Base-by-base conservation (phyloP, 2,113 vertebrate genomes). In the Panthera tigris region DNA sequence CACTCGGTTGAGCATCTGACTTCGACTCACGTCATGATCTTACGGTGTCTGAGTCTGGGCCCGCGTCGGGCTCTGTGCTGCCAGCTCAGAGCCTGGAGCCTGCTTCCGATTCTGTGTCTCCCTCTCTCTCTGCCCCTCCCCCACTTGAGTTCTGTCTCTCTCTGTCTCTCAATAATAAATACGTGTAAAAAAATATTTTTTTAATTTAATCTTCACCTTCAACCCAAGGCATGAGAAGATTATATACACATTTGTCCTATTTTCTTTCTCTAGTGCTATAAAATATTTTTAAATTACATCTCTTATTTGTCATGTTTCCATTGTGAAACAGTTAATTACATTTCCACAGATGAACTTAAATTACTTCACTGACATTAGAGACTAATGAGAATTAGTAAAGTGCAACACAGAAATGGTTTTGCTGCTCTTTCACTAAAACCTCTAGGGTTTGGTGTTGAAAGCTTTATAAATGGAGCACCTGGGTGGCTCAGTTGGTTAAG, bases 351-450 rank as follows among this genome's bases (percentile, higher is more conserved):
- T 55, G 6, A 88, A 91, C 27, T 87, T 48, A 91, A 78, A 83
- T 78, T 78, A 61, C 41, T 74, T 95, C 81, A 73, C 25, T 27
- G 45, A 13, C 16, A 83, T 45, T 83, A 79, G 36, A 95, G 91
- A 95, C 71, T 83, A 65, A 3, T 48, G 85, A 95, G 29, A 93
- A 88, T 78, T 76, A 95, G 29, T 76, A 95, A 91, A 93, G 31
- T 74, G 0, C 39, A 92, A 84, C 48, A 57, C 74, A 94, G 39
- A 81, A 91, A 61, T 65, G 41, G 27, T 80, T 85, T 89, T 55
- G 82, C 39, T 85, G 36, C 65, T 94, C 50, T 25, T 27, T 79
- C 63, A 48, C 84, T 85, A 52, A 61, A 80, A 89, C 27, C 21
- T 96, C 89, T 81, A 41, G 13, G 45, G 19, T 80, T 95, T 86